A percentile compares a stretch with the other conserved stretches of the same genome.
phyloP scores from a whole-genome alignment of 2,113 vertebrate species.

The Carassius gibelio region DNA sequence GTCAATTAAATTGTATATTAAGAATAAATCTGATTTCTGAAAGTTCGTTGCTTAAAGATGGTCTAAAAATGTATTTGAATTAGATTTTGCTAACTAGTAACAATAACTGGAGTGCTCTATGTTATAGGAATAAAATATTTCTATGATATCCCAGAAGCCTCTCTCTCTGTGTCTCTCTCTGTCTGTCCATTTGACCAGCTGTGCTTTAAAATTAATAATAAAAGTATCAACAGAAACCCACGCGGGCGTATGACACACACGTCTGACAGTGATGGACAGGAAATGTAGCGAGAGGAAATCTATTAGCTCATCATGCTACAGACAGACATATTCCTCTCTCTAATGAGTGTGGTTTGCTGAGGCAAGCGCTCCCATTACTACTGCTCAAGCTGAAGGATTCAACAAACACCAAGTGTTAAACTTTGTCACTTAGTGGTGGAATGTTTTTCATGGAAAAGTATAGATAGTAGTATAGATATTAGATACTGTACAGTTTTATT shows the following conservation, averaged over 20 bases:
- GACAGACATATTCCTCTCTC: neutral
- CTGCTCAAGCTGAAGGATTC: neutral
- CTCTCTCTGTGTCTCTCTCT: neutral
- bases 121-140: no score
- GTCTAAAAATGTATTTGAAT: neutral
- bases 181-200: neutral
- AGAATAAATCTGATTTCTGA: neutral
- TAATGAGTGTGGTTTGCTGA: neutral
- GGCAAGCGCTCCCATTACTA: neutral
- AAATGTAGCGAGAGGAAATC: neutral
- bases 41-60: neutral
- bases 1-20: neutral
- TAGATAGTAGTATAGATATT: neutral
- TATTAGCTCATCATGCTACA: slow-evolving; percentile 26
- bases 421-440: neutral
- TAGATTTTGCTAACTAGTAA: neutral
- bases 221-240: slow-evolving; percentile 14
- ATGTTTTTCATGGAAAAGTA: neutral
- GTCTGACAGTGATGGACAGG: slow-evolving; percentile 29
- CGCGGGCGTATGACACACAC: neutral
- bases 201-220: slow-evolving; percentile 30
- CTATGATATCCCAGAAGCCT: neutral
- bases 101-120: neutral
- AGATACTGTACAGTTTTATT: no score
- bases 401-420: neutral